Base-by-base conservation (phyloP, 2,888 invertebrate species). In the Anodontia alba region DNA sequence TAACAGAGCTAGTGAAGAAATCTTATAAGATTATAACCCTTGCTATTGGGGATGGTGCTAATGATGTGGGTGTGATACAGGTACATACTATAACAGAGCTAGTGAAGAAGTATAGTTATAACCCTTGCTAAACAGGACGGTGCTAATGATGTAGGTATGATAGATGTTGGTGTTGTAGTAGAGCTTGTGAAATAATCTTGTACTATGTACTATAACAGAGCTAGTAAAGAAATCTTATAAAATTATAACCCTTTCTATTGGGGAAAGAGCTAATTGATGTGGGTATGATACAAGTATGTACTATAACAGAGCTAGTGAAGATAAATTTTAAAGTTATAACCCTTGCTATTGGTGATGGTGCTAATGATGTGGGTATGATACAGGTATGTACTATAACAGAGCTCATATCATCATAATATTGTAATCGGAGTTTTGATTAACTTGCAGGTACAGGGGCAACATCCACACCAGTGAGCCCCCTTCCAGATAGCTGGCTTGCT, bases 241-340 rank as follows among this genome's bases (percentile, higher is more conserved):
- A 70, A 92, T 93, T 38, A 94, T 94, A 67, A 95, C 95, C 1
- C 90, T 95, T 57, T 94, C 95, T 49, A 94, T 95, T 46, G 95
- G 95, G 20, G 95, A 95, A 84, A 94, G 95, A n/a, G 95, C 95
- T 70, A 95, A 95, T 84, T 84, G 95, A 95, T 89, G 95, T 95
- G 0, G 95, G 95, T 12, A 95, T 95, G 95, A 95, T 95, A 43
- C 95, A 95, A 92, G 57, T 57, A 3, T 10, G 42, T 42, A n/a
- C n/a, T n/a, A n/a, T 96, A 33, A 96, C 96, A 8, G 95, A 95
- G 83, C 90, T 96, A 86, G 95, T n/a, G n/a, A 96, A 33, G 2
- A 95, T n/a, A n/a, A 95, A 87, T 89, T 91, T 94, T 70, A 90
- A 93, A 70, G 92, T 93, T 38, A 94, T 94, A 67, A 95, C 95